These are phyloP conservation scores for Drosophila cyrtoloma DNA, from an alignment of 2,888 invertebrate species.

Conservation along the genomic window DNA sequence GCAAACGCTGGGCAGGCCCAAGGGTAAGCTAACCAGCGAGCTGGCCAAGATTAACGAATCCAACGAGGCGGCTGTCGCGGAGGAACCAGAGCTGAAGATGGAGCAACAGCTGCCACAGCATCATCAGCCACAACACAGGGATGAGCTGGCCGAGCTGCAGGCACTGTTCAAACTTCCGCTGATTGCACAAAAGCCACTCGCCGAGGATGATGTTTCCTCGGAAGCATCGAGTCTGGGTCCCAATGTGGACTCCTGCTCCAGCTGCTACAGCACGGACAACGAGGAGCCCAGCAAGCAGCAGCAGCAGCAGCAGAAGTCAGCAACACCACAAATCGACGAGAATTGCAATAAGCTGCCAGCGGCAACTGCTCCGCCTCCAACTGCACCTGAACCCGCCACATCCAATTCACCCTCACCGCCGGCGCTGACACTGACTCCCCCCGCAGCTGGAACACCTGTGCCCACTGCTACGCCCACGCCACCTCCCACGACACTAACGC, in stretches of 20 bases:
- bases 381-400: constrained; percentile 3
- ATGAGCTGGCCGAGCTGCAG: constrained; percentile 67
- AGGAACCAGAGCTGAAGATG: constrained; percentile 39
- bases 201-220: constrained; percentile 84
- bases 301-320: constrained; percentile 26
- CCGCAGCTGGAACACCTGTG: constrained; percentile 50
- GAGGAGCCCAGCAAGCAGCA: constrained; percentile 69
- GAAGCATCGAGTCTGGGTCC: constrained; percentile 89
- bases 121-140: constrained; percentile 27
- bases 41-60: constrained; percentile 78
- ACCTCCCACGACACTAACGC: constrained; percentile 45
- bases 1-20: constrained; percentile 81
- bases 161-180: constrained; percentile 82
- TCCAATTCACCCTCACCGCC: constrained; percentile 55
- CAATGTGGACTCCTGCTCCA: constrained; percentile 89
- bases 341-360: constrained; percentile 61
- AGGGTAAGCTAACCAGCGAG: constrained; percentile 68
- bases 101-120: constrained; percentile 13
- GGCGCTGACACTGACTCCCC: constrained; percentile 64
- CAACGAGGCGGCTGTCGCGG: constrained; percentile 63
- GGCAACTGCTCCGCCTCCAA: constrained; percentile 1
- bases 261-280: constrained; percentile 86
- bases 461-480: constrained; percentile 44
- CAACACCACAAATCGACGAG: constrained; percentile 49
- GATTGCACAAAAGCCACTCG: constrained; percentile 65